Evolutionary conservation across 1,140 invertebrate genomes (phyloP).

Genomic region (Galendromus occidentalis): DNA sequence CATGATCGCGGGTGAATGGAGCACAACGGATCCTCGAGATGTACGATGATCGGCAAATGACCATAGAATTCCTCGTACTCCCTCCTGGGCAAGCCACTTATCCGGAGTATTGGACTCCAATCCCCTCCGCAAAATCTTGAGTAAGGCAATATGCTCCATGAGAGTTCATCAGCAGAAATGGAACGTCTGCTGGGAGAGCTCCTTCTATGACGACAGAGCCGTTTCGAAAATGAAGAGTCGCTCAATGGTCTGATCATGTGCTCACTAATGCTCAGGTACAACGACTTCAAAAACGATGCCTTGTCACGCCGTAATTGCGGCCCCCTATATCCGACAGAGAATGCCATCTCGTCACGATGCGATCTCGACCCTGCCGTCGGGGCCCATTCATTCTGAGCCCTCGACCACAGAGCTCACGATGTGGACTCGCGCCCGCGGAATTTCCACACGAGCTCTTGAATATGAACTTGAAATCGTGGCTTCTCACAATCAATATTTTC

Average conservation of each 20-base stretch:
- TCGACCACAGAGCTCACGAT: too few species aligned
- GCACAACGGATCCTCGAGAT: slow-evolving; percentile 36
- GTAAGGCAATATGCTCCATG: slow-evolving; percentile 23
- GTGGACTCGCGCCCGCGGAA: too few species aligned
- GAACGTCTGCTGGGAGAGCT: too few species aligned
- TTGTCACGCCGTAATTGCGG: slow-evolving; percentile 43
- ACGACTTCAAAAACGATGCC: slow-evolving; percentile 48
- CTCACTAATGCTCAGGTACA: slow-evolving; percentile 33
- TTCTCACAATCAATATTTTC: too few species aligned
- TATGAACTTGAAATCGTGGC: too few species aligned
- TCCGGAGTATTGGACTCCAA: slow-evolving; percentile 33
- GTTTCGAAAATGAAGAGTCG: too few species aligned
- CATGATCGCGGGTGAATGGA: too few species aligned
- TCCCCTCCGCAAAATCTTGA: slow-evolving; percentile 40
- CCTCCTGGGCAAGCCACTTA: slow-evolving; percentile 41
- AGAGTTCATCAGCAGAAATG: too few species aligned
- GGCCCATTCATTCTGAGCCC: slow-evolving; percentile 40
- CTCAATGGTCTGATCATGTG: too few species aligned
- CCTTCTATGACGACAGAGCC: too few species aligned
- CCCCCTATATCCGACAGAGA: slow-evolving; percentile 50
- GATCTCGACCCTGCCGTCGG: slow-evolving; percentile 47
- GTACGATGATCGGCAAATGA: slow-evolving; percentile 50
- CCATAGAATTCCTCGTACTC: slow-evolving; percentile 40
- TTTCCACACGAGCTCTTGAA: too few species aligned
- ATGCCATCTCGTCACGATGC: slow-evolving; percentile 44